A percentile compares a stretch with the other conserved stretches of the same genome.
Evolutionary conservation across 1,140 invertebrate genomes (phyloP).

Genomic region (Pogonus chalceus): DNA sequence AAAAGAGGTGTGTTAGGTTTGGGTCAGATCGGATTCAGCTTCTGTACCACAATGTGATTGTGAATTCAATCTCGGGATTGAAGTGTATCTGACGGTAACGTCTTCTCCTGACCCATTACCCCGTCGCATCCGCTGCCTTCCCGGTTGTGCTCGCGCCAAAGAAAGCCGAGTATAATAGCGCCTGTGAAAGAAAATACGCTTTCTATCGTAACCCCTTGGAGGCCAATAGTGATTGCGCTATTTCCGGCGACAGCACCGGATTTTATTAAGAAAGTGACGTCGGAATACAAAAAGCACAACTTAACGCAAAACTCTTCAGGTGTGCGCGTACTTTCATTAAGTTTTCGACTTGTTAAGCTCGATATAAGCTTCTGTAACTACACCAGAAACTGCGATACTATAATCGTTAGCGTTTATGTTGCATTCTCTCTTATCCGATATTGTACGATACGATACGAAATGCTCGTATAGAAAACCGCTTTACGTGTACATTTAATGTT

Average conservation of each 20-base stretch:
- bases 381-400: too few species aligned
- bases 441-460: too few species aligned
- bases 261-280: constrained; percentile 1
- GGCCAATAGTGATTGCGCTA: constrained; percentile 5
- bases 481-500: too few species aligned
- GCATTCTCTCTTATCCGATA: too few species aligned
- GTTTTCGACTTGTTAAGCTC: too few species aligned
- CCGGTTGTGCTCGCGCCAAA: background rate
- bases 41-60: background rate
- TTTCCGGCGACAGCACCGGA: constrained; percentile 1
- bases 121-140: background rate
- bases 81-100: constrained; percentile 5
- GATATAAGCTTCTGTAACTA: too few species aligned
- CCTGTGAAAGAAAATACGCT: constrained; percentile 3
- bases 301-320: too few species aligned
- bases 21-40: background rate
- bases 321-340: too few species aligned
- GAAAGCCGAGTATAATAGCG: constrained; percentile 4
- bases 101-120: constrained; percentile 2
- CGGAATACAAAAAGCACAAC: constrained; percentile 4
- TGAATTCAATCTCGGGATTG: constrained; percentile 3
- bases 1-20: background rate
- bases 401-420: too few species aligned
- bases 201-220: constrained; percentile 1
- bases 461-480: too few species aligned